Evolutionary conservation across 2,113 vertebrate genomes (phyloP), one percentile per base, ranked within the genome.

Genomic region (Clarias magur): DNA sequence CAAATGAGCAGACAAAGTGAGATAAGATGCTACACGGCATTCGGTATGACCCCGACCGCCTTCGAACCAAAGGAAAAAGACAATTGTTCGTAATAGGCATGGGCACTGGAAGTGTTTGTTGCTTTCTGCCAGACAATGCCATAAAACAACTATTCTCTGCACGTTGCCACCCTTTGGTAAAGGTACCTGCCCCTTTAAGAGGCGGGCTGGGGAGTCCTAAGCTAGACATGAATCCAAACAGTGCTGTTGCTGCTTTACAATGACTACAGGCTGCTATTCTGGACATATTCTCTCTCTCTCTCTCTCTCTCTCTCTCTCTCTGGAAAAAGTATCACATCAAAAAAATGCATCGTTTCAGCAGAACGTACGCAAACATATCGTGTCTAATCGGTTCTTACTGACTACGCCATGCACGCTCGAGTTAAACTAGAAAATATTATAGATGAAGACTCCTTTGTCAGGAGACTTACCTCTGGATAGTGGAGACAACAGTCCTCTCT

Each of bases 161-260:
- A 70, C 85, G 88, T 91, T 90, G 85, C 67, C 12, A 88, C 89
- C 90, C 84, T 72, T 89, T 72, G 86, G 80, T 89, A 83, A 75
- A 91, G 84, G 70, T 2, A 86, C 85, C 82, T 94, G 89, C 84
- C 87, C 91, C 95, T 95, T 96, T 96, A 96, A 96, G 92, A 95
- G 95, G 95, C 93, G 93, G 95, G 87, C 75, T 86, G 80, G 85
- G 85, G 88, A 89, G 84, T 88, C 90, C 86, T 89, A 83, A 86
- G 88, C 90, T 94, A 93, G 90, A 88, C 92, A 92, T 92, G 88
- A 89, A 90, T 86, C 82, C 88, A 90, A 90, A 89, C 84, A 90
- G 89, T 88, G 88, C 89, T 93, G 91, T 90, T 92, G 93, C 94
- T 94, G 94, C 92, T 93, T 93, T 93, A 91, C 88, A 91, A 89